These are phyloP conservation scores for Rutilus rutilus DNA, from an alignment of 2,113 vertebrate genomes.

Conservation along the genomic window DNA sequence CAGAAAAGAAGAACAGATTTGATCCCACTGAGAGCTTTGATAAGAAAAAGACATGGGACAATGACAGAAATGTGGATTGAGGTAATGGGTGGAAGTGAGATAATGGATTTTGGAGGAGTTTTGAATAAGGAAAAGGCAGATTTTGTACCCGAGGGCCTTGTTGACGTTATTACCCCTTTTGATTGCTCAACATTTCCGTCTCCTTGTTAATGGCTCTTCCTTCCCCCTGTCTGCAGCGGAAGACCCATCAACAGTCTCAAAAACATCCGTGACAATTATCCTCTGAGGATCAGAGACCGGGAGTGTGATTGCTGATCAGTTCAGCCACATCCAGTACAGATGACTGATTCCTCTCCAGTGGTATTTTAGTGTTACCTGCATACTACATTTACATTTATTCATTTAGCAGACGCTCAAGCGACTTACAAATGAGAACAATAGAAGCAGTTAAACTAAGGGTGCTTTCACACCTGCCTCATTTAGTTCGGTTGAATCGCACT, in stretches of 20 bases:
- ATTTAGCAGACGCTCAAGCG: too few species aligned
- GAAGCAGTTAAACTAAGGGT: too few species aligned
- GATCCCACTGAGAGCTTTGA: neutral
- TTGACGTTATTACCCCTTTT: neutral
- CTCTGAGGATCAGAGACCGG: neutral
- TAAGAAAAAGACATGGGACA: neutral
- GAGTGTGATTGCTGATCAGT: neutral
- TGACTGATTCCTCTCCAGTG: neutral
- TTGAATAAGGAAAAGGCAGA: neutral
- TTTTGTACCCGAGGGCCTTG: neutral
- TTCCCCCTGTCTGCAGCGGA: neutral
- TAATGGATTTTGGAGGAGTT: neutral
- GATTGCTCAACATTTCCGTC: neutral
- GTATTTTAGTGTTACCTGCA: neutral
- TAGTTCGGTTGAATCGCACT: too few species aligned
- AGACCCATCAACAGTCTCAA: neutral
- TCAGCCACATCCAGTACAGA: neutral
- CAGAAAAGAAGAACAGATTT: neutral
- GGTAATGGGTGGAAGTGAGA: neutral
- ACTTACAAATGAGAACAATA: too few species aligned
- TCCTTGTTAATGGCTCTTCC: neutral
- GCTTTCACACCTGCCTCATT: too few species aligned
- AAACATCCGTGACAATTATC: conserved; percentile 3
- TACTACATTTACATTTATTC: neutral
- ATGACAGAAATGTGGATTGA: neutral